Conservation (phyloP, 2,888 invertebrate genomes). For the Drosophila mettleri region DNA sequence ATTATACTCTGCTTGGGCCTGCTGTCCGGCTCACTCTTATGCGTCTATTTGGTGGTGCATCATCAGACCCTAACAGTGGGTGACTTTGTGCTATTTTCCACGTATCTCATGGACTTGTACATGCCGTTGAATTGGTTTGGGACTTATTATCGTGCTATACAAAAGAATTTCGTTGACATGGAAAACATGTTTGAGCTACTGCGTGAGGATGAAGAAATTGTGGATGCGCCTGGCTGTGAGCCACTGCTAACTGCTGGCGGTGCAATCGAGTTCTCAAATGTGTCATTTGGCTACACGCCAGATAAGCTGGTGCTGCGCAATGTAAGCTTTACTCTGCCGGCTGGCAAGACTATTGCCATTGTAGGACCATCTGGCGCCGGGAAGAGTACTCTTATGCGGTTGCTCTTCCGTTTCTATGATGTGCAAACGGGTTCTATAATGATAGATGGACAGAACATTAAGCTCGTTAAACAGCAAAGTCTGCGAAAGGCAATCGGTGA, state of each 20-base stretch:
- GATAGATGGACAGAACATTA: constrained; percentile 95
- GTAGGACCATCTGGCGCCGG: constrained; percentile 96
- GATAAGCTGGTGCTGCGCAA: constrained; percentile 91
- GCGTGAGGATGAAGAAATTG: constrained; percentile 93
- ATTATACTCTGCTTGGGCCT: constrained; percentile 94
- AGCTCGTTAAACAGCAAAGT: constrained; percentile 93
- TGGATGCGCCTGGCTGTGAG: constrained; percentile 92
- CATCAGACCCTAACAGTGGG: constrained; percentile 92
- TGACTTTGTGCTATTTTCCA: constrained; percentile 97
- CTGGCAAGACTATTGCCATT: constrained; percentile 94
- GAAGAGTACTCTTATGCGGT: constrained; percentile 97
- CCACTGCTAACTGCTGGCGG: constrained; percentile 88
- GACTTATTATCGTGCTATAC: constrained; percentile 98
- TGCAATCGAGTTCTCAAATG: constrained; percentile 94
- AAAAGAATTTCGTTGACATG: constrained; percentile 99
- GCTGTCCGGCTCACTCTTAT: constrained; percentile 93
- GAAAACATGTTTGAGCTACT: constrained; percentile 99
- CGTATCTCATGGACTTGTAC: constrained; percentile 97
- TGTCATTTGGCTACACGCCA: constrained; percentile 94
- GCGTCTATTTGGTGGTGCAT: constrained; percentile 93
- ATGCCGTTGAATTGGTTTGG: constrained; percentile 99
- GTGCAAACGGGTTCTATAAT: constrained; percentile 93
- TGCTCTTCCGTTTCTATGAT: constrained; percentile 98
- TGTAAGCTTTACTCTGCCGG: constrained; percentile 91
- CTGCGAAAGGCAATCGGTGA: constrained; percentile 90